Percentiles rank a stretch among this genome's conserved stretches.
phyloP scores from a whole-genome alignment of 2,113 vertebrate species.

The Chionodraco myersi region DNA sequence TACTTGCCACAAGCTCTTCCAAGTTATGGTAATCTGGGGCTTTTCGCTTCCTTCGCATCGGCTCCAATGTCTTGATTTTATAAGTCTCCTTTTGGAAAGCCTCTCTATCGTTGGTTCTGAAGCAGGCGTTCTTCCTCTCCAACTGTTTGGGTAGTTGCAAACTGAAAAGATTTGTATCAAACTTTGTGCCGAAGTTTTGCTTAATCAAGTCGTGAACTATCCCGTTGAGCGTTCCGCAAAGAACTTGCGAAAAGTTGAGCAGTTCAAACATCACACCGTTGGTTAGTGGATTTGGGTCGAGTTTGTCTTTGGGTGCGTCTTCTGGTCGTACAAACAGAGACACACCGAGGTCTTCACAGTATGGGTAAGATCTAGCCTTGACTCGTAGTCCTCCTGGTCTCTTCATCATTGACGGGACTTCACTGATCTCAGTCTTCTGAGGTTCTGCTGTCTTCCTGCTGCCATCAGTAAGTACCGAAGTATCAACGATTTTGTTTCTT shows the following conservation, averaged over 20 bases:
- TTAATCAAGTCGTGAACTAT: constrained; percentile 15
- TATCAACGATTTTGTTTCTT: constrained; percentile 2
- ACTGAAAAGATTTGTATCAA: neutral
- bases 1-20: neutral
- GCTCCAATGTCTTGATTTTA: neutral
- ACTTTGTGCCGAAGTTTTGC: constrained; percentile 37
- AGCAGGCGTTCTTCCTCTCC: neutral
- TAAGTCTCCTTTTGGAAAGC: constrained; percentile 18
- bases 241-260: constrained; percentile 31
- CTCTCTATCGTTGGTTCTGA: neutral
- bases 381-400: neutral
- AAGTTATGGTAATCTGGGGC: neutral
- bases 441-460: neutral
- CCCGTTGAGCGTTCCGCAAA: constrained; percentile 21
- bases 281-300: constrained; percentile 23
- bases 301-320: constrained; percentile 13
- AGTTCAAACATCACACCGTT: constrained; percentile 42
- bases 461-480: neutral
- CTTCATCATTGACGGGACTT: neutral
- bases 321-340: neutral
- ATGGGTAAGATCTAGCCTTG: neutral
- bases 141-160: neutral
- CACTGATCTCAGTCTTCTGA: neutral
- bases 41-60: constrained; percentile 2
- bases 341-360: constrained; percentile 30